Evolutionary conservation across 2,113 vertebrate genomes (phyloP), one percentile per base, ranked within the genome.

Genomic region (Pachypanchax playfairii): DNA sequence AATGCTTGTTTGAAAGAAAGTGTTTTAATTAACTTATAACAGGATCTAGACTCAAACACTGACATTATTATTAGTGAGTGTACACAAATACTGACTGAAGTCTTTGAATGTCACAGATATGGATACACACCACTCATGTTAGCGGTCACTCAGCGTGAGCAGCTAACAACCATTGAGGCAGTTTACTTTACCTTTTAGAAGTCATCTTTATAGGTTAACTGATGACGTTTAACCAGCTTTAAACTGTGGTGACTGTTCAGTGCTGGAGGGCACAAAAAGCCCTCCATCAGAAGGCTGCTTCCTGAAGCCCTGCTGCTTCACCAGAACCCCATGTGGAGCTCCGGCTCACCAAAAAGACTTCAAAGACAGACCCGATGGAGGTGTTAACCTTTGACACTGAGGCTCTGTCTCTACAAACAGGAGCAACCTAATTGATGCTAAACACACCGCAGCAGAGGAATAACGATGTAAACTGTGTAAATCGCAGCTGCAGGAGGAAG

Each of bases 341-440:
- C 54, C 67, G 10, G 25, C 70, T 24, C 79, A 79, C 66, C 66
- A 71, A 81, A 82, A 76, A 56, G 57, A 85, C 85, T 90, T 91
- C 87, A 91, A 87, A 91, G 84, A 56, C 33, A 47, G 48, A 49
- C 48, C 57, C 9, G 26, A 76, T 63, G 75, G 79, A 50, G 76
- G 67, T 54, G 64, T 73, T 86, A 59, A 88, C 85, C 88, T 91
- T 87, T 87, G 85, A 87, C 84, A 80, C 70, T 15, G 39, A 65
- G 50, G 44, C 65, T 83, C 60, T 48, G 51, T 57, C 73, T 73
- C 57, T 51, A 42, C 73, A 75, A 71, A 66, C 57, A 60, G 64
- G 29, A 33, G 18, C 54, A 9, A 56, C 6, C 61, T 86, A 85
- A 87, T 77, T 82, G 76, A 75, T 75, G 75, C 54, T 58, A 46